phyloP scores from a whole-genome alignment of 2,888 invertebrate species.

The Sinelater perroti region DNA sequence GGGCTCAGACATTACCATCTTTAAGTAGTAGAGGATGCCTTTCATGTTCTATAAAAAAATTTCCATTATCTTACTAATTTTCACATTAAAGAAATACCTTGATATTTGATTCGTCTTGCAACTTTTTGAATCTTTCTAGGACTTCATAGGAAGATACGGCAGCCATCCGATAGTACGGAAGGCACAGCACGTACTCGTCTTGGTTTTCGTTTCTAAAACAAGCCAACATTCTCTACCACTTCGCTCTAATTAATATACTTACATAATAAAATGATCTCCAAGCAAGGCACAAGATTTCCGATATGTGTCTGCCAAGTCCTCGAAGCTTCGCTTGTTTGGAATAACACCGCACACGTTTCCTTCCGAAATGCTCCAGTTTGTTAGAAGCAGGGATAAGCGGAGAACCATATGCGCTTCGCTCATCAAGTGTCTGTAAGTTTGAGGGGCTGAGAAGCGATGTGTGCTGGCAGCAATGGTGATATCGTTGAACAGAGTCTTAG shows the following conservation, averaged over 20 bases:
- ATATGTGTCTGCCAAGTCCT: slow-evolving; percentile 61
- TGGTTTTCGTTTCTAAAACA: slow-evolving; percentile 53
- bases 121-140: slow-evolving; percentile 56
- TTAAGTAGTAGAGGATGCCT: slow-evolving; percentile 58
- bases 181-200: slow-evolving; percentile 57
- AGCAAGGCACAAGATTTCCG: slow-evolving; percentile 66
- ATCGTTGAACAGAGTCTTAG: slow-evolving; percentile 73
- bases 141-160: slow-evolving; percentile 63
- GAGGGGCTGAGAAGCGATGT: slow-evolving; percentile 70
- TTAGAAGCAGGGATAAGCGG: slow-evolving; percentile 60
- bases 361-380: slow-evolving; percentile 55
- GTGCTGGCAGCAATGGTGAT: slow-evolving; percentile 73
- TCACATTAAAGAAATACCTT: slow-evolving; percentile 45
- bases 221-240: background rate
- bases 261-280: slow-evolving; percentile 66
- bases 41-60: slow-evolving; percentile 50
- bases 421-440: slow-evolving; percentile 76
- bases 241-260: slow-evolving; percentile 44
- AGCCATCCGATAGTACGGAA: slow-evolving; percentile 67
- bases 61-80: background rate
- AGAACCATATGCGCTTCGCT: slow-evolving; percentile 78
- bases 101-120: slow-evolving; percentile 57
- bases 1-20: slow-evolving; percentile 57
- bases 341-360: slow-evolving; percentile 52
- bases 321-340: slow-evolving; percentile 51